These are phyloP conservation scores for Semotilus atromaculatus DNA, from an alignment of 2,797 vertebrate genomes.

Conservation along the genomic window DNA sequence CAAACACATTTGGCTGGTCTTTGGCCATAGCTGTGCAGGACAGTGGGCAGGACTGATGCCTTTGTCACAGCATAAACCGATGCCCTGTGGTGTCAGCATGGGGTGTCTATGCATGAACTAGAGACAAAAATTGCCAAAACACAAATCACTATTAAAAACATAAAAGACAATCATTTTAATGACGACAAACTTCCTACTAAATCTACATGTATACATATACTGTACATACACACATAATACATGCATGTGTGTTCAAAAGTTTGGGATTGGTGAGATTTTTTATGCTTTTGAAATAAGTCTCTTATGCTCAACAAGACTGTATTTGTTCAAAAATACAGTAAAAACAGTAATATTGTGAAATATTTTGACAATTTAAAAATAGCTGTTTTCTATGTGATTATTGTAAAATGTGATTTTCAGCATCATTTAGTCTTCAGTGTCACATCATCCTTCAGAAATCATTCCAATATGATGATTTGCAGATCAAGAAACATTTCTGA, in stretches of 20 bases:
- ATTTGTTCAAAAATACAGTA: no score
- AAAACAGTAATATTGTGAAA: not conserved
- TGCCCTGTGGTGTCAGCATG: constrained; percentile 56
- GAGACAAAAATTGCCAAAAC: not conserved
- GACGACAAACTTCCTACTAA: not conserved
- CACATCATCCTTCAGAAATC: no score
- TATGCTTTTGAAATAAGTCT: not conserved
- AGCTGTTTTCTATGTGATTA: not conserved
- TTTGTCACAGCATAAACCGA: constrained; percentile 46
- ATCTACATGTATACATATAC: not conserved
- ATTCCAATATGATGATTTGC: no score
- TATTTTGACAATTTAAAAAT: not conserved
- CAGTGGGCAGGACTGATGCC: constrained; percentile 34
- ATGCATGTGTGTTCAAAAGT: not conserved
- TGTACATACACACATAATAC: no score
- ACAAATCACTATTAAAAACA: not conserved
- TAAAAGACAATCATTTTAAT: not conserved
- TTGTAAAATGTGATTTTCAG: not conserved
- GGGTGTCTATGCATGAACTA: constrained; percentile 45
- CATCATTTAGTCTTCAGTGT: no score
- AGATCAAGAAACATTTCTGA: not conserved
- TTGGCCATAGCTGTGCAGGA: constrained; percentile 82
- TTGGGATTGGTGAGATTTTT: not conserved
- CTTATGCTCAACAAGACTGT: not conserved
- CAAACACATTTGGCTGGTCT: constrained; percentile 81